A percentile compares a stretch with the other conserved stretches of the same genome.
These are phyloP conservation scores for Dendrolimus kikuchii DNA, from an alignment of 1,140 invertebrate species.

Conservation along the genomic window DNA sequence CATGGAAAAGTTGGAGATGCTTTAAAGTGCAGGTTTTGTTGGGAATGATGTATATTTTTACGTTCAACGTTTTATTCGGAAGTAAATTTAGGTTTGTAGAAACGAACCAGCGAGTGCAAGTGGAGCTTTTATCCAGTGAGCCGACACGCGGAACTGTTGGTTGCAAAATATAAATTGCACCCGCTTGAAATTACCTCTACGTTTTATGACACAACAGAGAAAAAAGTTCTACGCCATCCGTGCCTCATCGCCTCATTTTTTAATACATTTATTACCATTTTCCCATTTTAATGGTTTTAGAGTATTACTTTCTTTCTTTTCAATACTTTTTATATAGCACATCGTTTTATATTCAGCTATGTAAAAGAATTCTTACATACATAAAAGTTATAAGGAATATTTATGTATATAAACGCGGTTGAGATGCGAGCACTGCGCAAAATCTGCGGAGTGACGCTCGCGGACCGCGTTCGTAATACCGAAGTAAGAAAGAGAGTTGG, in stretches of 20 bases:
- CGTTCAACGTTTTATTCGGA: slow-evolving; percentile 1
- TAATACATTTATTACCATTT: slow-evolving; percentile 12
- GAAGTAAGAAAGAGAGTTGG: too few species aligned
- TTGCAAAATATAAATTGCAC: slow-evolving; percentile 49
- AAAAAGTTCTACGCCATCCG: slow-evolving; percentile 33
- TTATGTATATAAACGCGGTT: too few species aligned
- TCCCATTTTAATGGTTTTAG: background rate
- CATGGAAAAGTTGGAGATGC: too few species aligned
- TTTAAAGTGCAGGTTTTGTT: too few species aligned
- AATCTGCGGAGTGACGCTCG: too few species aligned
- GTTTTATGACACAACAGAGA: slow-evolving; percentile 43
- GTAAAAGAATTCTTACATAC: too few species aligned
- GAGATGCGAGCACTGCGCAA: too few species aligned
- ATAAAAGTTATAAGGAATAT: too few species aligned
- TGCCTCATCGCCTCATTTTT: slow-evolving; percentile 17
- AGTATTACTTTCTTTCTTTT: too few species aligned
- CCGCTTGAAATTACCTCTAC: slow-evolving; percentile 47
- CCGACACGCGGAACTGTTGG: slow-evolving; percentile 28
- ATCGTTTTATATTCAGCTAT: too few species aligned
- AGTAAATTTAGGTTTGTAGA: slow-evolving; percentile 17
- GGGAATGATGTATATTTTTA: background rate
- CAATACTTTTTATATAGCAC: too few species aligned
- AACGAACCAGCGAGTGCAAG: slow-evolving; percentile 1
- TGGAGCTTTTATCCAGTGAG: slow-evolving; percentile 34
- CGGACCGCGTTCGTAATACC: too few species aligned